phyloP scores from a whole-genome alignment of 2,113 vertebrate species.

The Tympanuchus pallidicinctus region DNA sequence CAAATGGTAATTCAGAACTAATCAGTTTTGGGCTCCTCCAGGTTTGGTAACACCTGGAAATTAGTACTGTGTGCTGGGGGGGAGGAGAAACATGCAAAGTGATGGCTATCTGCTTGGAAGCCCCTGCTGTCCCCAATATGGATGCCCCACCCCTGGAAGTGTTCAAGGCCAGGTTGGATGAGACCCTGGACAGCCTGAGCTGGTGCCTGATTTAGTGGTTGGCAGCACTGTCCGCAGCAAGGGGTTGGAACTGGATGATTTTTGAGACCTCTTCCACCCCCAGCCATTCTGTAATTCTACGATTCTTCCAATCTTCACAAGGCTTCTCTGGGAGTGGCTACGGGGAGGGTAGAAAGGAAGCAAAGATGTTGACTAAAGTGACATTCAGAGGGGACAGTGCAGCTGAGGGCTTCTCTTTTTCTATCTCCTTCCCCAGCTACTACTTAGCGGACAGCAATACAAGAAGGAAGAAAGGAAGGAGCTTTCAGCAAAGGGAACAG shows the following conservation, averaged over 20 bases:
- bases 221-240: too few species aligned
- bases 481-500: neutral
- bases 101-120: neutral
- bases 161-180: too few species aligned
- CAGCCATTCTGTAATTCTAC: too few species aligned
- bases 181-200: too few species aligned
- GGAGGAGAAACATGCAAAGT: accelerated
- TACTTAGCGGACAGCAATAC: neutral
- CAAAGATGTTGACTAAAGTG: neutral
- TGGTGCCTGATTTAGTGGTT: too few species aligned
- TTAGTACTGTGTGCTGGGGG: neutral
- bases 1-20: constrained; percentile 1
- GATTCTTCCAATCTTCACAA: neutral
- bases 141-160: too few species aligned
- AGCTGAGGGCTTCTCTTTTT: neutral
- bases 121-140: neutral
- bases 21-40: neutral
- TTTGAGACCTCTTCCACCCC: too few species aligned
- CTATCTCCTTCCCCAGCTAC: neutral
- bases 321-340: neutral
- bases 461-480: neutral
- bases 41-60: neutral
- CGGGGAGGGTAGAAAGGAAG: neutral
- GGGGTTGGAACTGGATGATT: too few species aligned
- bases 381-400: neutral